Percentiles rank a stretch among this genome's conserved stretches.
These are phyloP conservation scores for Enteromius mattozi DNA, from an alignment of 2,797 vertebrate species.

Conservation along the genomic window DNA sequence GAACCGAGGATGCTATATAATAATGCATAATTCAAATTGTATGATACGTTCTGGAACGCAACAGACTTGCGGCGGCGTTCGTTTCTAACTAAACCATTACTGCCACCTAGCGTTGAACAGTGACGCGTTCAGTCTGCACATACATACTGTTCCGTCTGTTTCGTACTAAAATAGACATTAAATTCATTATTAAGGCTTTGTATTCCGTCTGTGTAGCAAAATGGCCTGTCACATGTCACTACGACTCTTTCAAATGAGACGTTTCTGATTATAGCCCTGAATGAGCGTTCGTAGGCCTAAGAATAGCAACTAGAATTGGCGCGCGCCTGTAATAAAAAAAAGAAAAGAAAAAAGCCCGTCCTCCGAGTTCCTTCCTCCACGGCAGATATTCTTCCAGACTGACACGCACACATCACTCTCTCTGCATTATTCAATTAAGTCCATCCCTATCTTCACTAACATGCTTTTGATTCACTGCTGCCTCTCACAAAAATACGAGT, in stretches of 20 bases:
- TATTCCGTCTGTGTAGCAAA: neutral
- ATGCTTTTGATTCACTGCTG: constrained; percentile 47
- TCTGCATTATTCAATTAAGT: constrained; percentile 53
- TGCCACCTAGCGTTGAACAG: constrained; percentile 59
- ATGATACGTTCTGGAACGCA: neutral
- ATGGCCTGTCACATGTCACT: neutral
- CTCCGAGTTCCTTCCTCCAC: neutral
- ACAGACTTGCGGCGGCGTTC: neutral
- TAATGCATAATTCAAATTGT: constrained; percentile 28
- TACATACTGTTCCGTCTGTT: neutral
- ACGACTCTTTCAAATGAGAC: neutral
- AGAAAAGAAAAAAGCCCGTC: neutral
- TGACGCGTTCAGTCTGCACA: neutral
- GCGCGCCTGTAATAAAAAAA: too few relatives aligned
- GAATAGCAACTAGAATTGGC: neutral
- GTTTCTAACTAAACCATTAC: constrained; percentile 36
- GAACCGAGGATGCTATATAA: constrained; percentile 7
- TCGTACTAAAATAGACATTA: neutral
- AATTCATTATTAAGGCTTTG: neutral
- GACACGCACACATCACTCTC: constrained; percentile 46
- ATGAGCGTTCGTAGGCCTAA: neutral
- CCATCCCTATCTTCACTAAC: constrained; percentile 42
- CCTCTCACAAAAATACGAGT: constrained; percentile 33
- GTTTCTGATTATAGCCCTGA: neutral
- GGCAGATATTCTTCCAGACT: constrained; percentile 36